A percentile compares a stretch with the other conserved stretches of the same genome.
Conservation (phyloP, 1,140 invertebrate genomes). For the Heliconius hermathena region DNA sequence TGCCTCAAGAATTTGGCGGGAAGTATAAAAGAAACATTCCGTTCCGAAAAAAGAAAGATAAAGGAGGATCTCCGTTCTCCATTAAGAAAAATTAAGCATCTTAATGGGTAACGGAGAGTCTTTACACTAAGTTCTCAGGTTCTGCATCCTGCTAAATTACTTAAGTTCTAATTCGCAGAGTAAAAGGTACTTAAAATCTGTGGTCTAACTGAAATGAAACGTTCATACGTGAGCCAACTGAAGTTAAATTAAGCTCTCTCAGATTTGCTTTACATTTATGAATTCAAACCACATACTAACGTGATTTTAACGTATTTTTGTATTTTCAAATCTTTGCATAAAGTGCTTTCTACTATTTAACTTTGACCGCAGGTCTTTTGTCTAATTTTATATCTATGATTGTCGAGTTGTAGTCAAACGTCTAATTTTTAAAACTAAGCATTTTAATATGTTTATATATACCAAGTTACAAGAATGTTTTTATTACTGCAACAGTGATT, state of each 20-base stretch:
- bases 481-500: neutral
- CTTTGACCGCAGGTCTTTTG: constrained; percentile 25
- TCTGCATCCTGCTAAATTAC: too few species aligned
- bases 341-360: constrained; percentile 1
- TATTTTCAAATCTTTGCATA: constrained; percentile 29
- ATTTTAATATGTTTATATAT: neutral
- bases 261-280: neutral
- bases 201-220: neutral
- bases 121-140: too few species aligned
- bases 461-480: neutral
- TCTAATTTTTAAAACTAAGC: neutral
- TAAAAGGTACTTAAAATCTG: neutral
- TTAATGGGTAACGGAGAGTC: too few species aligned
- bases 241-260: neutral
- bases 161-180: neutral
- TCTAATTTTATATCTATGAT: neutral
- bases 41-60: too few species aligned
- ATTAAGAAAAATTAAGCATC: too few species aligned
- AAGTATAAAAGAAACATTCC: too few species aligned
- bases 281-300: neutral
- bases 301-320: constrained; percentile 22
- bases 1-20: too few species aligned
- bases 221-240: neutral
- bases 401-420: neutral
- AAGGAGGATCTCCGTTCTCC: too few species aligned